These are phyloP conservation scores for Mesoclemmys tuberculata DNA, from an alignment of 2,113 vertebrate genomes.

Conservation along the genomic window DNA sequence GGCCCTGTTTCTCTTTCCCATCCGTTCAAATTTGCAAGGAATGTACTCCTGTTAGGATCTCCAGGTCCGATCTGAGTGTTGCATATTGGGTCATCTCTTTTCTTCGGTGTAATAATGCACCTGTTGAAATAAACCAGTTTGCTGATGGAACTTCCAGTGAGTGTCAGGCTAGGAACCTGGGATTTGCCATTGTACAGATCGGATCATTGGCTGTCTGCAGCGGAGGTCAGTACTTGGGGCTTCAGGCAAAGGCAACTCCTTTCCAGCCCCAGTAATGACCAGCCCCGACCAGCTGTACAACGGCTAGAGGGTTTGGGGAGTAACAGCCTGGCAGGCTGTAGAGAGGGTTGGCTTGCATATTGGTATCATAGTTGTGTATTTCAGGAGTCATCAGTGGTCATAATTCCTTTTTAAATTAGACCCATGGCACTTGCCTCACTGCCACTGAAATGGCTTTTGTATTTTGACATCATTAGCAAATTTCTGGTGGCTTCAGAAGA, in stretches of 20 bases:
- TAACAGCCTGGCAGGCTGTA: slow-evolving; percentile 53
- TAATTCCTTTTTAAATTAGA: slow-evolving; percentile 3
- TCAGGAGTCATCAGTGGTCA: neutral
- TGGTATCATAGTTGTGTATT: slow-evolving; percentile 43
- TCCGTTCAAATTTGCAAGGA: neutral
- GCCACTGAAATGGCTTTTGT: slow-evolving; percentile 53
- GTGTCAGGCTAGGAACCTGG: slow-evolving; percentile 41
- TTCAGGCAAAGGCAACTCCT: slow-evolving; percentile 24
- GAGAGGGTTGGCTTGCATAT: slow-evolving; percentile 38
- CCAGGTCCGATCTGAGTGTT: slow-evolving; percentile 4
- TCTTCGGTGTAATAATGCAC: slow-evolving; percentile 40
- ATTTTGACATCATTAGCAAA: slow-evolving; percentile 45
- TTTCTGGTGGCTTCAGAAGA: slow-evolving; percentile 57
- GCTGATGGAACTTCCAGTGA: slow-evolving; percentile 34
- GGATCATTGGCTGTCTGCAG: slow-evolving; percentile 19
- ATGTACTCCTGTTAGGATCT: neutral
- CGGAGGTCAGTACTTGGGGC: neutral
- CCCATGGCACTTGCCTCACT: slow-evolving; percentile 54
- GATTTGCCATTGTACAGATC: neutral
- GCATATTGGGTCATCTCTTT: slow-evolving; percentile 39
- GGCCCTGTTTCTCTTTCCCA: slow-evolving; percentile 19
- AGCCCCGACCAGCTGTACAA: neutral
- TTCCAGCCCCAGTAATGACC: neutral
- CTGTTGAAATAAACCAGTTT: slow-evolving; percentile 49
- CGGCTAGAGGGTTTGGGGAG: slow-evolving; percentile 26